Evolutionary conservation across 1,140 invertebrate species (phyloP).

Genomic region (Drosophila tani): DNA sequence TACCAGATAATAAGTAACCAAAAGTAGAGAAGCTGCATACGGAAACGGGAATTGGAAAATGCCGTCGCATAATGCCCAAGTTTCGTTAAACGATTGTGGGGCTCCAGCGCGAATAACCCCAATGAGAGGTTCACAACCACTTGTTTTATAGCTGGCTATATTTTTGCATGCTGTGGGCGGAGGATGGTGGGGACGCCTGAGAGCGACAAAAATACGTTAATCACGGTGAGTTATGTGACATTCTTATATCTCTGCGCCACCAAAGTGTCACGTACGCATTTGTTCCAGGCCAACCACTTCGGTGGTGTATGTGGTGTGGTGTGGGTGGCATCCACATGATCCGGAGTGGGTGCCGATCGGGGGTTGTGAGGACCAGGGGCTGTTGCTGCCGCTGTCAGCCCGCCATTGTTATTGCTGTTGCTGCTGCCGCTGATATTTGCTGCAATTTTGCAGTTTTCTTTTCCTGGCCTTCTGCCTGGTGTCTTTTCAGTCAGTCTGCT

Average conservation of each 20-base stretch:
- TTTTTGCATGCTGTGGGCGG: slow-evolving; percentile 58
- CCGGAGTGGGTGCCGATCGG: slow-evolving; percentile 13
- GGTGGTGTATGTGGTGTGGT: slow-evolving; percentile 12
- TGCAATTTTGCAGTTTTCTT: slow-evolving; percentile 74
- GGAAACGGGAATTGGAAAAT: slow-evolving; percentile 14
- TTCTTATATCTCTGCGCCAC: slow-evolving; percentile 81
- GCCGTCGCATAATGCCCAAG: slow-evolving; percentile 29
- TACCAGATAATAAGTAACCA: slow-evolving; percentile 10
- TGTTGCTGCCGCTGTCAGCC: slow-evolving; percentile 57
- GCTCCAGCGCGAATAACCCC: slow-evolving; percentile 2
- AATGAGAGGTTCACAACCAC: slow-evolving; percentile 46
- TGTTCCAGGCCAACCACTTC: slow-evolving; percentile 63
- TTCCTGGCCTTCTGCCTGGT: slow-evolving; percentile 18
- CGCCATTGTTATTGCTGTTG: slow-evolving; percentile 46
- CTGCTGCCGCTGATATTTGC: slow-evolving; percentile 54
- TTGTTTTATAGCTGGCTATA: slow-evolving; percentile 77
- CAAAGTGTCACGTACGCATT: slow-evolving; percentile 83
- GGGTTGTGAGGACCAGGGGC: slow-evolving; percentile 20
- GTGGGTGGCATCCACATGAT: slow-evolving; percentile 1
- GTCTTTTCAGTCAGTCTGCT: slow-evolving; percentile 56
- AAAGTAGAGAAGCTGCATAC: background rate
- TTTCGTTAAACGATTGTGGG: slow-evolving; percentile 32
- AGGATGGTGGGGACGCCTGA: slow-evolving; percentile 9
- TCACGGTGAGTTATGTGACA: slow-evolving; percentile 82
- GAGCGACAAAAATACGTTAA: slow-evolving; percentile 77